Evolutionary conservation across 2,113 vertebrate genomes (phyloP), one percentile per base, ranked within the genome.

Genomic region (Phoenicopterus ruber): DNA sequence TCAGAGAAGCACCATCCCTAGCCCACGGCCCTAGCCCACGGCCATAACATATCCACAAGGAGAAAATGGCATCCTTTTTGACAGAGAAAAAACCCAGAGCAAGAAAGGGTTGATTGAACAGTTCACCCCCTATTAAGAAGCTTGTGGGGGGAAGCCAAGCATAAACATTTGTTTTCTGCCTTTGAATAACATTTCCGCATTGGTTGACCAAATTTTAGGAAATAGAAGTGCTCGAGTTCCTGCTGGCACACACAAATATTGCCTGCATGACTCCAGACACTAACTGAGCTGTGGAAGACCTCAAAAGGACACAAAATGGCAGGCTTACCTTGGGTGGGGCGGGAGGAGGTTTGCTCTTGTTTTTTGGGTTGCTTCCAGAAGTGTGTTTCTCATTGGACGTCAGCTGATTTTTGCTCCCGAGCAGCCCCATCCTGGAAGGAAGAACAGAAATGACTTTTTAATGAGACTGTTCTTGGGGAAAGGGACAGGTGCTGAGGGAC

Each of bases 361-460:
- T 0, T 69, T 79, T 96, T 69, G 81, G 6, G 28, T 89, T 85
- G 66, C 81, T 83, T 40, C 72, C 96, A 87, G 83, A 67, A 29
- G 49, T 13, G 13, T 65, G 79, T 69, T 96, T 96, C 57, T 96
- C 91, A 24, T 2, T 70, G 67, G 87, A 5, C 0, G 6, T 36
- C 73, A 80, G 42, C 42, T 90, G 97, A 58, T 28, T 95, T 90
- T 97, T 97, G 93, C 97, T 97, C 63, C 96, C 79, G 0, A 95
- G 66, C 62, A 97, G 13, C 13, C 97, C 97, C 97, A 97, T 97
- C 55, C 96, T 97, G 74, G 18, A 90, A 90, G n/a, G n/a, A 91
- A 91, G 38, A 74, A 7, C 46, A 91, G n/a, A 91, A 67, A 81
- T 1, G 1, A 17, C 2, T 12, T 73, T 58, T 61, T 25, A 47